Base-by-base conservation (phyloP, 2,888 invertebrate species). In the Hoplodrina ambigua region DNA sequence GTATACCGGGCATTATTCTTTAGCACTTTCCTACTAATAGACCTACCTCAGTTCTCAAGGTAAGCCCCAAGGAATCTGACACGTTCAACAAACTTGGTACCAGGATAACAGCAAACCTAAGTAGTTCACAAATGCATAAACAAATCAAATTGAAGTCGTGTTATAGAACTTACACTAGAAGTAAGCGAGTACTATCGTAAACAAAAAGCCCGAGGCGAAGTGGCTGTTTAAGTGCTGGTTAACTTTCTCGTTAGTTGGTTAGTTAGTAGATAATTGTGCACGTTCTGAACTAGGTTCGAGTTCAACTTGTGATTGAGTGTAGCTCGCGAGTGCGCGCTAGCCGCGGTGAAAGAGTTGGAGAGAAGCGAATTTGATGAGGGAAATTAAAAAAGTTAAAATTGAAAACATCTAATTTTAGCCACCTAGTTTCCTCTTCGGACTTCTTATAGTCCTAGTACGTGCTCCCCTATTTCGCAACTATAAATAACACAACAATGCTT, bases 221-320 rank as follows among this genome's bases (percentile, higher is more conserved):
- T 81, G 69, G 84, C 73, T 81, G 82, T 75, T 78, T 82, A 84
- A 86, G 82, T 85, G 78, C 78, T 81, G 78, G 86, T 83, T 86
- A 86, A 84, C 84, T 86, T 82, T 86, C 83, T 81, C 80, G 82
- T 83, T 83, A 83, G 84, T 84, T 78, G 80, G 83, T 85, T 83
- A 86, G 86, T 84, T 86, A 84, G 86, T 78, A 80, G 83, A 86
- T 86, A 86, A 86, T 86, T 86, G 86, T 85, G 84, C 85, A 86
- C 86, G 85, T 85, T 85, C 75, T 70, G 79, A 79, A 80, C 83
- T 81, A 69, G 75, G 78, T 78, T 84, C 78, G 81, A 84, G 84
- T 85, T 84, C 80, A 80, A 85, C 85, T 86, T 81, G 84, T 85
- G 85, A 86, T 86, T 83, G 85, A 85, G 86, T 83, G 85, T 81